Base-by-base conservation (phyloP, 2,797 vertebrate genomes). In the Sphenodon punctatus region DNA sequence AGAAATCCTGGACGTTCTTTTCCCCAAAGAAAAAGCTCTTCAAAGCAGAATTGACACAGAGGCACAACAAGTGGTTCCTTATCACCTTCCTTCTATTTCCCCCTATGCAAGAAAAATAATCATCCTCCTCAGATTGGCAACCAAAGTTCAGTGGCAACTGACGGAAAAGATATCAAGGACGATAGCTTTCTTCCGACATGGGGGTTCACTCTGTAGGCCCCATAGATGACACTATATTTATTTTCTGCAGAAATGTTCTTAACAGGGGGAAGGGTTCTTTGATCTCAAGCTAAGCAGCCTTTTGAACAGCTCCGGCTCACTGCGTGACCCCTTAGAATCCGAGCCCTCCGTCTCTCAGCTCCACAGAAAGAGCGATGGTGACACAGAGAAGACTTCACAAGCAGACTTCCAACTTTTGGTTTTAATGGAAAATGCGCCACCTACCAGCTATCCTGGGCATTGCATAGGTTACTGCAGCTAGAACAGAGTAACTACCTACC, bases 351-450 rank as follows among this genome's bases (percentile, higher is more conserved):
- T 17, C 59, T 70, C 7, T 41, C 58, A 60, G 38, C 32, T 11
- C 10, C 14, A 13, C 2, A 25, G 30, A 5, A 0, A 2, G 32
- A 45, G 22, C 27, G 49, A 51, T 46, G 67, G 75, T 41, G 2
- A 12, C 75, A 70, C 67, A 23, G 8, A 13, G 30, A 4, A n/a
- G 61, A 61, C 53, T 71, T 14, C 66, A 70, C 75, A 73, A 70
- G 78, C 51, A 65, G 32, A 36, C 53, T 55, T 69, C n/a, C 66
- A 5, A 2, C 1, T 48, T 42, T 73, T 70, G 70, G 81, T 91
- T 89, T 60, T 14, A 85, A 89, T 92, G 85, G 86, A 92, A 91
- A 93, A 94, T 74, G 88, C 89, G 91, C 93, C 93, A 94, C 68
- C 93, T 94, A 70, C 89, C 87, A 77, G 89, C 51, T 78, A 34